Evolutionary conservation across 2,113 vertebrate genomes (phyloP), one percentile per base, ranked within the genome.

Genomic region (Neodon shergylaensis): DNA sequence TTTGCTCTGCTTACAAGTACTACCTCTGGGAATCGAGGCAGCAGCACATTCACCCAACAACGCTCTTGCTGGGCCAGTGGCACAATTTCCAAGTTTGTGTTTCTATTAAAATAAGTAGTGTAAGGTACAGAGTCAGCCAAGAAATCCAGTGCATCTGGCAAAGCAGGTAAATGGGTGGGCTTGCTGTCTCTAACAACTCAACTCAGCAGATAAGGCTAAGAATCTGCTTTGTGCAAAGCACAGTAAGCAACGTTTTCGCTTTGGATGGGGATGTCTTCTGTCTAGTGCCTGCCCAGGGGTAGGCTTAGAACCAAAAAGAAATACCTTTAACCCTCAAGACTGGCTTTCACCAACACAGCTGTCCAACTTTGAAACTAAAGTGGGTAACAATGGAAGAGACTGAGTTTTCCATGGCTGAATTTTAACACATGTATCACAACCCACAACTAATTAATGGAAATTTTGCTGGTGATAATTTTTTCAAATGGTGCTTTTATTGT

Each of bases 21-120:
- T 66, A 26, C 66, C 65, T 88, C 88, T 95, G 87, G 74, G 85
- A 90, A 82, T 58, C 19, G 84, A 92, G 92, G 77, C 36, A 66
- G 44, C 33, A 92, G 86, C 74, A 82, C 21, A 44, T 52, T 87
- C 77, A 78, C 88, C 77, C 58, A 88, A 84, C 87, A 17, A 61
- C 33, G 85, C 84, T 96, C 87, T 54, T 74, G 81, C 94, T 78
- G 74, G 88, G 95, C 91, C 88, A 89, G 87, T 36, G 95, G 92
- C 95, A 96, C 92, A 44, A 19, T 70, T 94, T 94, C 95, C 96
- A 91, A 96, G 94, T 89, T 42, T 96, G 95, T 97, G 97, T 97
- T 98, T 98, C 97, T 90, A n/a, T 96, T 85, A 92, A 88, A 91
- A 33, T 91, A 91, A 96, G 96, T 97, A 98, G 97, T 98, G 97